phyloP scores from a whole-genome alignment of 2,888 invertebrate species.

The Hybos culiciformis region DNA sequence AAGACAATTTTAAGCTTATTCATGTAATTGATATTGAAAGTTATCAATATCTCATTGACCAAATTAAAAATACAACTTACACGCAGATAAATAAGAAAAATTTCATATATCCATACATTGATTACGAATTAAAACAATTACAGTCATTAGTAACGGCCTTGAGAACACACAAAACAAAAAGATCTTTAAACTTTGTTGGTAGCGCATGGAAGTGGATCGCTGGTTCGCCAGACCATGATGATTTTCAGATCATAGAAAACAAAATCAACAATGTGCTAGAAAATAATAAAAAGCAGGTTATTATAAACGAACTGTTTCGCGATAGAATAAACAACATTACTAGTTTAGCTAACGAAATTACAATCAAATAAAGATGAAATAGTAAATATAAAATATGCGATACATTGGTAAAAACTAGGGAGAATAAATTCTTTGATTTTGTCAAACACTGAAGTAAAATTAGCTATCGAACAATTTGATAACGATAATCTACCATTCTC shows the following conservation, averaged over 20 bases:
- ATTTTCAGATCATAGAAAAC: conserved; percentile 2
- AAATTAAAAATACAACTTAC: not conserved
- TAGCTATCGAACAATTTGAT: conserved; percentile 11
- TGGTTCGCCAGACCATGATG: not conserved
- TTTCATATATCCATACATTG: not conserved
- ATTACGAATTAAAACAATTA: not conserved
- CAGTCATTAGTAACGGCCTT: not conserved
- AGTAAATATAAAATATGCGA: conserved; percentile 11
- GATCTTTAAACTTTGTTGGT: not conserved
- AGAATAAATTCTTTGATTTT: conserved; percentile 14
- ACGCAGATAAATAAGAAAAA: not conserved
- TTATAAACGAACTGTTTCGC: conserved; percentile 4
- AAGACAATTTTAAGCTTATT: conserved; percentile 7
- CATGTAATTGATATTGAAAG: conserved; percentile 8
- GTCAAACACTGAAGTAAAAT: conserved; percentile 12
- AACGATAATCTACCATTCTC: conserved; percentile 11
- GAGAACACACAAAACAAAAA: not conserved
- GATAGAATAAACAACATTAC: conserved; percentile 7
- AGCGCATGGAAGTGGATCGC: not conserved
- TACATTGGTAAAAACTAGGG: conserved; percentile 12
- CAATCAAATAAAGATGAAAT: conserved; percentile 13
- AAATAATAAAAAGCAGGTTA: conserved; percentile 6
- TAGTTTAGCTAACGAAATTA: conserved; percentile 8
- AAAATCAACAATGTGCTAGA: conserved; percentile 5
- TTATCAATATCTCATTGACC: not conserved